These are phyloP conservation scores for Siniperca knerii DNA, from an alignment of 2,113 vertebrate genomes.

Conservation along the genomic window DNA sequence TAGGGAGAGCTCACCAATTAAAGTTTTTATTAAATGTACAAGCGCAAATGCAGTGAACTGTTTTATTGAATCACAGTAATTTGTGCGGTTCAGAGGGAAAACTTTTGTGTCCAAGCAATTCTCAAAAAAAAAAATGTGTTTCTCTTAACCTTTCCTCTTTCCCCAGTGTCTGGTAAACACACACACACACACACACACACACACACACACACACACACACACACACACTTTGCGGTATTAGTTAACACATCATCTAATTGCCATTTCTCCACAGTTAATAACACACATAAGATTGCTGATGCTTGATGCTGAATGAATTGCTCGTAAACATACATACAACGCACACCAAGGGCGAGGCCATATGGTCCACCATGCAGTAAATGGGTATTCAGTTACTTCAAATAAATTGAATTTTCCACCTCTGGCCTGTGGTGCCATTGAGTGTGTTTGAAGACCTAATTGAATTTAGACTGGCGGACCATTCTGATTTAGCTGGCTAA, in stretches of 20 bases:
- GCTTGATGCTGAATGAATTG: conserved; percentile 69
- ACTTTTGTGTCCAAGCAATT: conserved; percentile 20
- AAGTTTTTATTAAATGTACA: conserved; percentile 37
- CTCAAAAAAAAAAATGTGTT: conserved; percentile 1
- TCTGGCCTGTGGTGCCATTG: conserved; percentile 66
- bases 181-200: conserved; percentile 22
- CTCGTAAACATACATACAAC: conserved; percentile 78
- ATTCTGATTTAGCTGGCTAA: conserved; percentile 69
- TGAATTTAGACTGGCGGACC: conserved; percentile 72
- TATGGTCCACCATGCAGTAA: conserved; percentile 62
- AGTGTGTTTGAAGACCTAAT: conserved; percentile 78
- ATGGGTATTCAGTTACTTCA: conserved; percentile 78
- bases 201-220: conserved; percentile 27
- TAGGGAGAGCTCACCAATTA: conserved; percentile 31
- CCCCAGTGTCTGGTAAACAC: conserved; percentile 25
- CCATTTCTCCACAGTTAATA: conserved; percentile 73
- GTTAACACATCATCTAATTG: conserved; percentile 71
- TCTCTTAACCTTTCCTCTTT: not conserved
- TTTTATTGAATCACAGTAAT: conserved; percentile 45
- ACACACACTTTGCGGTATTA: conserved; percentile 27
- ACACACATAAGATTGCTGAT: conserved; percentile 71
- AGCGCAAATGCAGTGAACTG: conserved; percentile 44
- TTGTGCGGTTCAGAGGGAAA: conserved; percentile 21
- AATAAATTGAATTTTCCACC: conserved; percentile 84
- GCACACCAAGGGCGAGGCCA: conserved; percentile 61